Conservation (phyloP, 2,113 vertebrate genomes). For the Oreochromis niloticus region DNA sequence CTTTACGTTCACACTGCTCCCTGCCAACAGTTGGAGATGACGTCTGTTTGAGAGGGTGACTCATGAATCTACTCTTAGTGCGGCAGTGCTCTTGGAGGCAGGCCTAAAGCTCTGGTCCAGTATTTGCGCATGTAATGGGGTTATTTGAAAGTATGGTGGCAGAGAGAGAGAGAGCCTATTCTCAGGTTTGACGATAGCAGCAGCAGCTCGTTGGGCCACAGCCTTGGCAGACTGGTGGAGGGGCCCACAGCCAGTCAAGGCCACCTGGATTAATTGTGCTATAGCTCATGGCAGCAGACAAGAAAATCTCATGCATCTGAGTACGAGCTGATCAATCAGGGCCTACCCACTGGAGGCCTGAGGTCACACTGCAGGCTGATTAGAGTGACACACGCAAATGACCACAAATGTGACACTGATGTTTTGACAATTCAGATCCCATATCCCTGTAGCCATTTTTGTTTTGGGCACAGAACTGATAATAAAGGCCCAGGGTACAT, state of each 20-base stretch:
- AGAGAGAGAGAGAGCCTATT: constrained; percentile 29
- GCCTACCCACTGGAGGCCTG: constrained; percentile 7
- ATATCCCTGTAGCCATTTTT: background rate
- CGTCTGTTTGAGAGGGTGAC: constrained; percentile 69
- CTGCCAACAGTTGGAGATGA: constrained; percentile 61
- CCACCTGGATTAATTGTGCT: constrained; percentile 47
- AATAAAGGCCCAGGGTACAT: background rate
- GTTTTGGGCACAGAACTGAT: background rate
- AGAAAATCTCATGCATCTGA: constrained; percentile 39
- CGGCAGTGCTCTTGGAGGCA: constrained; percentile 54
- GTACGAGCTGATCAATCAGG: constrained; percentile 40
- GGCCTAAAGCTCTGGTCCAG: constrained; percentile 50
- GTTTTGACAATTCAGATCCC: background rate
- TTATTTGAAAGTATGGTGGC: constrained; percentile 61
- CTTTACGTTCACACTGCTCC: constrained; percentile 45
- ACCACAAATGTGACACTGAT: constrained; percentile 5
- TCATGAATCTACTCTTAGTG: constrained; percentile 70
- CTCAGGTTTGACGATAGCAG: constrained; percentile 34
- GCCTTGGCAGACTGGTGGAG: constrained; percentile 33
- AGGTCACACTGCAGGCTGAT: constrained; percentile 34
- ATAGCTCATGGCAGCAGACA: constrained; percentile 44
- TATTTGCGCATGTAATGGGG: constrained; percentile 63
- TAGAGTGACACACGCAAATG: constrained; percentile 8
- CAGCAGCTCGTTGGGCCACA: constrained; percentile 31
- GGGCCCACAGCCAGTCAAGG: constrained; percentile 35